phyloP scores from a whole-genome alignment of 2,797 vertebrate species.

The Thaleichthys pacificus region DNA sequence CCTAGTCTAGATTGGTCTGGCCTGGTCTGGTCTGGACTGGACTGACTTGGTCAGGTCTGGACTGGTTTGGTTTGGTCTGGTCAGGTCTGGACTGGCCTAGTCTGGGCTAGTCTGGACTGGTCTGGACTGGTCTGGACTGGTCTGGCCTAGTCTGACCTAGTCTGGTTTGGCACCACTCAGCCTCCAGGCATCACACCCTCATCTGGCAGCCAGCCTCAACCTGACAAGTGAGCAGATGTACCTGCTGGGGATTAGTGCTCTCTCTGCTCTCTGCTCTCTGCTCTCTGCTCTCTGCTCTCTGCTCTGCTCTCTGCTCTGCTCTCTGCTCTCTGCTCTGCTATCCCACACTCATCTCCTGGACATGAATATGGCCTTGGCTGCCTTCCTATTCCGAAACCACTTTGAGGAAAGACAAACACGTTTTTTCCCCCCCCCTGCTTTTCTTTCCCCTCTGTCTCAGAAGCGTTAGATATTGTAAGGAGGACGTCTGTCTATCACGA shows the following conservation, averaged over 20 bases:
- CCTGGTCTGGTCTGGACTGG: slow-evolving; percentile 5
- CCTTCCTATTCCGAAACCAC: slow-evolving; percentile 33
- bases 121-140: neutral
- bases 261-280: neutral
- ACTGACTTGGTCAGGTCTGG: slow-evolving; percentile 13
- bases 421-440: slow-evolving; percentile 33
- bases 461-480: slow-evolving; percentile 40
- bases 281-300: neutral
- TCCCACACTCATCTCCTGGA: slow-evolving; percentile 53
- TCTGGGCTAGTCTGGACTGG: too few relatives aligned
- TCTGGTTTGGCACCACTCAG: slow-evolving; percentile 9
- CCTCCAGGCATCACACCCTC: slow-evolving; percentile 38
- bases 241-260: slow-evolving; percentile 30
- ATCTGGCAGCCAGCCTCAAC: slow-evolving; percentile 45
- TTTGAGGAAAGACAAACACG: slow-evolving; percentile 35
- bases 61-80: slow-evolving; percentile 1
- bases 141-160: neutral
- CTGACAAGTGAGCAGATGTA: slow-evolving; percentile 52
- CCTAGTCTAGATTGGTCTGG: slow-evolving; percentile 9
- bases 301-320: neutral
- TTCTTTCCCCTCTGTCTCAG: slow-evolving; percentile 35
- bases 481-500: slow-evolving; percentile 54
- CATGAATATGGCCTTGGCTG: slow-evolving; percentile 19
- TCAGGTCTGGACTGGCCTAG: neutral
- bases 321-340: neutral